Percentiles rank a stretch among this genome's conserved stretches.
These are phyloP conservation scores for Laodelphax striatellus DNA, from an alignment of 1,140 invertebrate species.

Conservation along the genomic window DNA sequence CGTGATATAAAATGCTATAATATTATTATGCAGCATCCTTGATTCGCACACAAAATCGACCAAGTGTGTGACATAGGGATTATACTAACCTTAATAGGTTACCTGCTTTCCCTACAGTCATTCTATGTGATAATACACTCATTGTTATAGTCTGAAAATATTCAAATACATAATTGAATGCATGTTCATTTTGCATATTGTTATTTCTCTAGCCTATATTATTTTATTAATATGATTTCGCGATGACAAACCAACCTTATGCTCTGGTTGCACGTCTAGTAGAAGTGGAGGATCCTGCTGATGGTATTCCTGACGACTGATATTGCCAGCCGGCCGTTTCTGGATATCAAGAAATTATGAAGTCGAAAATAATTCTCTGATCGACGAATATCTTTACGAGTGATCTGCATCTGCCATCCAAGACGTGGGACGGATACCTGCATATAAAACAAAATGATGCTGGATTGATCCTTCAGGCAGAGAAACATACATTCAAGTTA, in stretches of 20 bases:
- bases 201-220: too few species aligned
- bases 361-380: constrained; percentile 72
- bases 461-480: background rate
- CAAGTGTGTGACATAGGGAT: too few species aligned
- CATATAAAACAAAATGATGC: constrained; percentile 15
- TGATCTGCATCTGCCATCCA: constrained; percentile 86
- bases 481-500: background rate
- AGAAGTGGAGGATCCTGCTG: constrained; percentile 98
- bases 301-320: constrained; percentile 93
- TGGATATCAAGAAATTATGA: constrained; percentile 86
- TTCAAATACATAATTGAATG: too few species aligned
- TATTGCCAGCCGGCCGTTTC: constrained; percentile 89
- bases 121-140: too few species aligned
- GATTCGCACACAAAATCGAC: too few species aligned
- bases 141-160: too few species aligned
- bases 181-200: too few species aligned
- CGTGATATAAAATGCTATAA: too few species aligned
- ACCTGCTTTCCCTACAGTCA: too few species aligned
- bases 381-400: constrained; percentile 77
- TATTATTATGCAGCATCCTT: too few species aligned
- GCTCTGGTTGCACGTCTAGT: constrained; percentile 78
- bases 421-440: constrained; percentile 84
- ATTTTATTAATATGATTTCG: too few species aligned
- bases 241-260: constrained; percentile 54
- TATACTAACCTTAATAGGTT: too few species aligned